Percentiles rank a stretch among this genome's conserved stretches.
Evolutionary conservation across 2,888 invertebrate genomes (phyloP).

Genomic region (Caenorhabditis becei): DNA sequence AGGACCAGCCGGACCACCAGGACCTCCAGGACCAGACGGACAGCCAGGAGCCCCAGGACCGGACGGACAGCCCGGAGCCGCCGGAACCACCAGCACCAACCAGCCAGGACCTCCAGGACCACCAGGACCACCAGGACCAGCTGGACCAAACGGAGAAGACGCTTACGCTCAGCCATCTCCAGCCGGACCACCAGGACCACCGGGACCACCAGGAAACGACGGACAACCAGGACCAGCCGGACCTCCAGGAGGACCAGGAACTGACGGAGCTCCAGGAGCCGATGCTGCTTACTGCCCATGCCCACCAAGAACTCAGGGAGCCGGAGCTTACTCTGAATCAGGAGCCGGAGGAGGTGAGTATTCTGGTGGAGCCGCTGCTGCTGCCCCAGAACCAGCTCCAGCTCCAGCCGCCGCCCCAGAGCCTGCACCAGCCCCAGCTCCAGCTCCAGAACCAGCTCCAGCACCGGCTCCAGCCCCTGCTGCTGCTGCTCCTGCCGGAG

Average conservation of each 20-base stretch:
- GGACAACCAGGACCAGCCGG: conserved; percentile 66
- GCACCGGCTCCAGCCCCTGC: conserved; percentile 5
- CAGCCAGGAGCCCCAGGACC: conserved; percentile 64
- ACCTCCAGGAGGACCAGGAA: conserved; percentile 63
- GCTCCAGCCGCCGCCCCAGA: conserved; percentile 1
- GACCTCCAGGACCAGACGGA: conserved; percentile 68
- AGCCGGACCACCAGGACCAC: conserved; percentile 70
- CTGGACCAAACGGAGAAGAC: conserved; percentile 65
- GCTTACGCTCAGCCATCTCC: conserved; percentile 64
- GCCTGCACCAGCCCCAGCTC: conserved; percentile 3
- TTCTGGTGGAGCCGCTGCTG: conserved; percentile 13
- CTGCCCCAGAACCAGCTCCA: not conserved
- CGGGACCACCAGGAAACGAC: conserved; percentile 68
- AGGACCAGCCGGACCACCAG: conserved; percentile 60
- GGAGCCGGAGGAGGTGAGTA: conserved; percentile 3
- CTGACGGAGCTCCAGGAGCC: conserved; percentile 65
- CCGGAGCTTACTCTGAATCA: conserved; percentile 40
- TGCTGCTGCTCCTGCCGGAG: conserved; percentile 27
- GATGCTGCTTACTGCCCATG: too few relatives aligned
- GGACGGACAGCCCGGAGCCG: conserved; percentile 61
- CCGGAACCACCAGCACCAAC: conserved; percentile 62
- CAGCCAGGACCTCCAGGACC: conserved; percentile 68
- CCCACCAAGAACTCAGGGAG: conserved; percentile 61
- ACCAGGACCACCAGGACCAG: conserved; percentile 69
- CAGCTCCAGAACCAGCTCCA: conserved; percentile 16